Conservation (phyloP, 2,797 vertebrate species). For the Danio choprae region DNA sequence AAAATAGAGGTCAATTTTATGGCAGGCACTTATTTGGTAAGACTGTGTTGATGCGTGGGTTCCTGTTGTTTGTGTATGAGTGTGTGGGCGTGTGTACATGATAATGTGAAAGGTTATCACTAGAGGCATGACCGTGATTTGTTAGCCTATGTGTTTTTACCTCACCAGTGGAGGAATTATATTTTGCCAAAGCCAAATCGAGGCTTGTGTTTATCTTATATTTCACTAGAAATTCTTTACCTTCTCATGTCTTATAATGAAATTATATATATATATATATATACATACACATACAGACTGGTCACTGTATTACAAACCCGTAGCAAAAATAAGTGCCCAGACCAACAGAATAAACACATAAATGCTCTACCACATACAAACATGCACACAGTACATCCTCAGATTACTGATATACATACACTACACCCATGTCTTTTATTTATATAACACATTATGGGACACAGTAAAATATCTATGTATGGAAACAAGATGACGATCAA, state of each 20-base stretch:
- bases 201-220: constrained; percentile 61
- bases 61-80: constrained; percentile 25
- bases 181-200: constrained; percentile 64
- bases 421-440: constrained; percentile 61
- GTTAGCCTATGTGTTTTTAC: constrained; percentile 69
- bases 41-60: constrained; percentile 33
- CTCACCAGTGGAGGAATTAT: constrained; percentile 69
- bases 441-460: constrained; percentile 72
- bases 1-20: constrained; percentile 56
- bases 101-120: constrained; percentile 33
- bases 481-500: constrained; percentile 64
- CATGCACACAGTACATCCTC: constrained; percentile 36
- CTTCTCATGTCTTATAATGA: constrained; percentile 74
- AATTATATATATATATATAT: constrained; percentile 50
- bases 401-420: constrained; percentile 61
- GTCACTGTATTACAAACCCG: constrained; percentile 83
- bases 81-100: constrained; percentile 15
- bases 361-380: constrained; percentile 30
- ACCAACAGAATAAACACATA: constrained; percentile 71
- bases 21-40: constrained; percentile 49
- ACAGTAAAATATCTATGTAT: constrained; percentile 68
- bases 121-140: constrained; percentile 57
- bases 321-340: constrained; percentile 86
- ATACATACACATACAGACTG: constrained; percentile 75
- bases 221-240: constrained; percentile 74